Evolutionary conservation across 2,888 invertebrate genomes (phyloP), one percentile per base, ranked within the genome.

Genomic region (Drosophila cracens): DNA sequence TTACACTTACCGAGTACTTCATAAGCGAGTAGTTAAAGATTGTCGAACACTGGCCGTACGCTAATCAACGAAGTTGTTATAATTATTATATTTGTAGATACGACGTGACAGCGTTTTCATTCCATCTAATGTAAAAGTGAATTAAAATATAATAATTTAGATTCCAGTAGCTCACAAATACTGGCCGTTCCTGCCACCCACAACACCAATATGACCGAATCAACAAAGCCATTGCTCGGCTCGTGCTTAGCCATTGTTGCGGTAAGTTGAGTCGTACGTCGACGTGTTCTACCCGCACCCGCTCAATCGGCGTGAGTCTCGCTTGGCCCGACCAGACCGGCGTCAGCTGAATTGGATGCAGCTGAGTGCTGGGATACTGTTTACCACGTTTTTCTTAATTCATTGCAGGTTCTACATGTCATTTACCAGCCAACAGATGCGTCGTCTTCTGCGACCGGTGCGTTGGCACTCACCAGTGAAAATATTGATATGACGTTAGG

Each of bases 401-500:
- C n/a, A 31, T 69, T 72, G 21, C 83, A 93, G 93, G 79, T 92
- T 73, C 85, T 92, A 57, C 91, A 92, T 79, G 83, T 92, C 72
- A 96, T 96, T 94, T 96, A 96, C 93, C 96, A 96, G 92, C 96
- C 96, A 79, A 96, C 96, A 79, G 95, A 96, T 94, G 96, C 79
- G 56, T 51, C 77, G 38, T 40, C 38, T 40, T n/a, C 29, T n/a
- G 40, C 40, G 29, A 13, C 29, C 93, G 97, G 96, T 70, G 97
- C 97, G 77, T 95, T 97, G 64, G 95, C 96, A 92, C 95, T 98
- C 91, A 97, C 96, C 77, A 94, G 95, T 93, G 95, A 95, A 92
- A 97, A 97, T 94, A 95, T 98, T 94, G 97, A 97, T 94, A 96
- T 96, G 95, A 96, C 96, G 79, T 94, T 97, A 94, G 97, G 97